Conservation (phyloP, 2,797 vertebrate genomes). For the Limosa lapponica region DNA sequence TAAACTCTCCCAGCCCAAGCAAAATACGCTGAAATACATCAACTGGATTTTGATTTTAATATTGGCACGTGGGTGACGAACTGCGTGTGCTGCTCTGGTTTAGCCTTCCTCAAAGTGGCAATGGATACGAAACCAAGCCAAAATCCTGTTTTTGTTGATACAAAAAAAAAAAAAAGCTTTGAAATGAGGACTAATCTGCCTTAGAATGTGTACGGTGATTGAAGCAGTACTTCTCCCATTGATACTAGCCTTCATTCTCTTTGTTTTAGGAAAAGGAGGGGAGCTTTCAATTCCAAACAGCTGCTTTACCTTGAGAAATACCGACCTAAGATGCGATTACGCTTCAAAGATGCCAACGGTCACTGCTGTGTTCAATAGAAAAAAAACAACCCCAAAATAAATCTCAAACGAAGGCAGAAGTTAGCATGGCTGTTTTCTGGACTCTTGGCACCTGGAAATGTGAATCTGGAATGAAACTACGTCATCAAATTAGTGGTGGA, state of each 20-base stretch:
- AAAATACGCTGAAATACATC: neutral
- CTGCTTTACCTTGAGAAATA: slow-evolving; percentile 99
- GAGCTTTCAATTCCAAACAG: slow-evolving; percentile 99
- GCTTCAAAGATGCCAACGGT: slow-evolving; percentile 95
- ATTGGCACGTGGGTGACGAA: neutral
- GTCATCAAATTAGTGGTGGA: slow-evolving; percentile 70
- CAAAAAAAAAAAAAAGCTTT: neutral
- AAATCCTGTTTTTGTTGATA: neutral
- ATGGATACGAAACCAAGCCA: neutral
- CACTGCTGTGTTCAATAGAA: slow-evolving; percentile 96
- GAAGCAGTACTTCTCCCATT: neutral
- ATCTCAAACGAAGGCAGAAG: slow-evolving; percentile 59
- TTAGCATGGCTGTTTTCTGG: slow-evolving; percentile 74
- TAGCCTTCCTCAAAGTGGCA: neutral
- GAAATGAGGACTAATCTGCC: neutral
- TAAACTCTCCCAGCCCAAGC: neutral
- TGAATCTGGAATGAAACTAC: slow-evolving; percentile 80
- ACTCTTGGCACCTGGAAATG: slow-evolving; percentile 85
- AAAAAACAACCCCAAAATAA: neutral
- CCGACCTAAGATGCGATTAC: slow-evolving; percentile 96
- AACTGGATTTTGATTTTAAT: neutral
- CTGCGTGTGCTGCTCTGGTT: neutral
- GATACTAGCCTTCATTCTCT: slow-evolving; percentile 3
- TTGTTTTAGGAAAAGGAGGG: slow-evolving; percentile 93
- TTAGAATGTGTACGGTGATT: neutral